phyloP scores from a whole-genome alignment of 2,797 vertebrate species.

The Enteromius treurensis region DNA sequence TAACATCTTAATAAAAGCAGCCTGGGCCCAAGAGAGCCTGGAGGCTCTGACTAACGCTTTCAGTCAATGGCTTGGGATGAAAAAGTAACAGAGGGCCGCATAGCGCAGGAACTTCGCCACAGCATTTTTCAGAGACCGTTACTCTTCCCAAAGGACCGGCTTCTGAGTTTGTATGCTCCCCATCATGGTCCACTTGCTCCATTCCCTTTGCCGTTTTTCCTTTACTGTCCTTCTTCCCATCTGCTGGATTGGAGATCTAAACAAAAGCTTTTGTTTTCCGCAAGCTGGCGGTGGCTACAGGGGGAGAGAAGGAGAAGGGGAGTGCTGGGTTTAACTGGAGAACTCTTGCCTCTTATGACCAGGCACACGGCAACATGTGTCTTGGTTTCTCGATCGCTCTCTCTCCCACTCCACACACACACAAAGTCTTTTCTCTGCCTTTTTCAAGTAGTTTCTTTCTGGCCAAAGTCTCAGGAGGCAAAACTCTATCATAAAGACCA shows the following conservation, averaged over 20 bases:
- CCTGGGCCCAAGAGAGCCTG: conserved; percentile 73
- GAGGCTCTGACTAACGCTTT: conserved; percentile 63
- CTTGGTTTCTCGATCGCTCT: neutral
- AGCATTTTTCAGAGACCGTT: conserved; percentile 73
- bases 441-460: conserved; percentile 9
- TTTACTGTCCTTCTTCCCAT: conserved; percentile 80
- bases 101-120: conserved; percentile 68
- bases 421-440: neutral
- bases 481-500: conserved; percentile 51
- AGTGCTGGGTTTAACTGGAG: conserved; percentile 57
- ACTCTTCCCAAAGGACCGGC: conserved; percentile 72
- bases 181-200: conserved; percentile 73
- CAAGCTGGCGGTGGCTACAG: conserved; percentile 69
- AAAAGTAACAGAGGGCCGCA: conserved; percentile 57
- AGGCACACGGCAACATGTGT: conserved; percentile 24
- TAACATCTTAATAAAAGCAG: conserved; percentile 82
- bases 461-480: conserved; percentile 6
- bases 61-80: conserved; percentile 38
- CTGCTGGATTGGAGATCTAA: conserved; percentile 73
- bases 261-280: conserved; percentile 80
- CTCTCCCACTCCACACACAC: neutral
- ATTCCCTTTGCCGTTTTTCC: conserved; percentile 63
- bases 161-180: conserved; percentile 45
- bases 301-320: conserved; percentile 57
- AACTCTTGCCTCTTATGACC: conserved; percentile 21